Percentiles rank a stretch among this genome's conserved stretches.
These are phyloP conservation scores for Anomalospiza imberbis DNA, from an alignment of 2,797 vertebrate genomes.

Conservation along the genomic window DNA sequence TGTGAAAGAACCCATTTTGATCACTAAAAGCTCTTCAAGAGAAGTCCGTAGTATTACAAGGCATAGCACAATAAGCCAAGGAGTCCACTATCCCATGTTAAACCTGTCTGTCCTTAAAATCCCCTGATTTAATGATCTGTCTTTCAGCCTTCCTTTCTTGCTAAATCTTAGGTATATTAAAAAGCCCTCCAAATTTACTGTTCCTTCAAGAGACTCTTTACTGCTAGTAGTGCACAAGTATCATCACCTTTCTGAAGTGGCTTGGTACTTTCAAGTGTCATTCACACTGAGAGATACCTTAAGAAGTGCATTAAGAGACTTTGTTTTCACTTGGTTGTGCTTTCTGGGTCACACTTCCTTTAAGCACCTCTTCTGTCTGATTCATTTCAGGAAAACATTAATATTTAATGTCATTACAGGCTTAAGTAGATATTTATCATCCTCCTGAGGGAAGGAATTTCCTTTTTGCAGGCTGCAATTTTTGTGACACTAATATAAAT, in stretches of 20 bases:
- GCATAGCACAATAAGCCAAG: not conserved
- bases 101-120: not conserved
- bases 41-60: accelerated
- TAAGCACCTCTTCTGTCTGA: not conserved
- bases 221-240: not conserved
- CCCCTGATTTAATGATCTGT: not conserved
- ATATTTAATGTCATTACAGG: constrained; percentile 8
- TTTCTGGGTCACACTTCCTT: constrained; percentile 19
- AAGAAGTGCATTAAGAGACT: not conserved
- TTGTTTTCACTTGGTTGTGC: not conserved
- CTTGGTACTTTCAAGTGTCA: not conserved
- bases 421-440: constrained; percentile 33
- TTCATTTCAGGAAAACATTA: constrained; percentile 32
- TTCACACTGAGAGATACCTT: not conserved
- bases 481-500: constrained; percentile 31
- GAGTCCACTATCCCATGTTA: not conserved
- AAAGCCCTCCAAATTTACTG: not conserved
- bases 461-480: not conserved
- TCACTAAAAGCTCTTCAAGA: not conserved
- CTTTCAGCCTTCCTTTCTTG: not conserved
- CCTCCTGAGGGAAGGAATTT: not conserved
- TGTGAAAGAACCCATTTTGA: not conserved
- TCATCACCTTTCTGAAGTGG: not conserved
- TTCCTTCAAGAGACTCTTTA: not conserved
- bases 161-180: not conserved